phyloP scores from a whole-genome alignment of 2,797 vertebrate species.

The Acrossocheilus wenchowensis region DNA sequence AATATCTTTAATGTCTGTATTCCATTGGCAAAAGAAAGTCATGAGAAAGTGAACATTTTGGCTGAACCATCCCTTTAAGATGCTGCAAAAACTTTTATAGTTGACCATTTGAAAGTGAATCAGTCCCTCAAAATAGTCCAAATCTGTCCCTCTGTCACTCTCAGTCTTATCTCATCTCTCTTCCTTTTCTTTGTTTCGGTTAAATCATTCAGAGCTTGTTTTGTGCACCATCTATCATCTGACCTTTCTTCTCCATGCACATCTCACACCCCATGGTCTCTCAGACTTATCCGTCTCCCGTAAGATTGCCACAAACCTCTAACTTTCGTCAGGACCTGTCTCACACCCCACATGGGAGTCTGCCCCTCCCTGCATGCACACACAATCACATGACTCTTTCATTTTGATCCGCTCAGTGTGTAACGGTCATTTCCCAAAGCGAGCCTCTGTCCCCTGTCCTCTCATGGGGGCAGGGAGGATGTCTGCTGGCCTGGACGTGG shows the following conservation, averaged over 20 bases:
- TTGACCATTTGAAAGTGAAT: background rate
- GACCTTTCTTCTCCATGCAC: slow-evolving; percentile 11
- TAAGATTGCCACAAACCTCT: background rate
- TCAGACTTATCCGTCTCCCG: background rate
- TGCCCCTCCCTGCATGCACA: background rate
- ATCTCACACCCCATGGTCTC: background rate
- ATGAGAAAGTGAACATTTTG: background rate
- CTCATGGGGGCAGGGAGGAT: slow-evolving; percentile 52
- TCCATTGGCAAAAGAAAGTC: background rate
- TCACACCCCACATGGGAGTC: slow-evolving; percentile 17
- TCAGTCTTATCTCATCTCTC: slow-evolving; percentile 16
- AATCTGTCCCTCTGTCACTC: slow-evolving; percentile 2
- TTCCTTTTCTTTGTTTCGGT: slow-evolving; percentile 7
- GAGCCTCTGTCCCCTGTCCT: slow-evolving; percentile 49
- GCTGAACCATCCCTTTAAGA: background rate
- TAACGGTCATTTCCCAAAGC: slow-evolving; percentile 58
- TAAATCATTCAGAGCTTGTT: slow-evolving; percentile 7
- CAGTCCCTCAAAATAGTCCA: slow-evolving; percentile 17
- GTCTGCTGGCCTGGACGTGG: slow-evolving; percentile 56
- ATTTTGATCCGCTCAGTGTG: slow-evolving; percentile 51
- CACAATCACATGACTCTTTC: slow-evolving; percentile 40
- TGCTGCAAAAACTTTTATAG: background rate
- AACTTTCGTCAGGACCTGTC: slow-evolving; percentile 11
- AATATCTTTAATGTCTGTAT: background rate
- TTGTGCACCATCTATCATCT: slow-evolving; percentile 31